Evolutionary conservation across 2,797 vertebrate species (phyloP).

Genomic region (Typhlichthys eigenmanni): DNA sequence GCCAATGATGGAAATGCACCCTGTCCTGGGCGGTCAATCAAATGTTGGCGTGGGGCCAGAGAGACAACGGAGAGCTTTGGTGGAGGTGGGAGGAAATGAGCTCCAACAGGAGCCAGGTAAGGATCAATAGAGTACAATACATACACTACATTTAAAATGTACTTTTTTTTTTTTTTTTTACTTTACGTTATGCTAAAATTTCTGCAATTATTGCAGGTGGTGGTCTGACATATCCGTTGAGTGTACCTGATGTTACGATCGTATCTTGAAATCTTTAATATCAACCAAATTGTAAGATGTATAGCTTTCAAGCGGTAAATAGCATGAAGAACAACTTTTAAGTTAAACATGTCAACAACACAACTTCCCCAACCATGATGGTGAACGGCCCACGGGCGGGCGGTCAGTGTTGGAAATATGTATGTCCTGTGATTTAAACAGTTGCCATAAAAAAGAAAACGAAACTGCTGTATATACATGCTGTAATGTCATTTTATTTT

Average conservation of each 20-base stretch:
- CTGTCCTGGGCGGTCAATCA: constrained; percentile 1
- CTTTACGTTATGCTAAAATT: too few species aligned
- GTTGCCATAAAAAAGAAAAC: neutral
- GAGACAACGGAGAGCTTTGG: neutral
- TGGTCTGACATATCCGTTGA: neutral
- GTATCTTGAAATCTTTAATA: too few species aligned
- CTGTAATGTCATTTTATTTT: constrained; percentile 24
- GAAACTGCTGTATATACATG: neutral
- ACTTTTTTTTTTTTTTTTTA: too few species aligned
- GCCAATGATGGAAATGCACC: constrained; percentile 5
- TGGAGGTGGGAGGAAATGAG: neutral
- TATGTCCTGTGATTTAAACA: neutral
- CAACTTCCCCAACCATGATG: too few species aligned
- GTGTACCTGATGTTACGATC: too few species aligned
- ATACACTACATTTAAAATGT: too few species aligned
- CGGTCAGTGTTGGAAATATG: neutral
- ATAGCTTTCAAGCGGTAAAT: too few species aligned
- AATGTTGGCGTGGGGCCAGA: neutral
- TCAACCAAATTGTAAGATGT: too few species aligned
- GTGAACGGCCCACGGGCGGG: too few species aligned
- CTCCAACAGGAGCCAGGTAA: constrained; percentile 1
- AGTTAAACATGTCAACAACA: too few species aligned
- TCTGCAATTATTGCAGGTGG: neutral
- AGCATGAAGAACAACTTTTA: too few species aligned
- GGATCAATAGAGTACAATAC: neutral